Percentiles rank a stretch among this genome's conserved stretches.
Conservation (phyloP, 2,113 vertebrate genomes). For the Halichoerus grypus region DNA sequence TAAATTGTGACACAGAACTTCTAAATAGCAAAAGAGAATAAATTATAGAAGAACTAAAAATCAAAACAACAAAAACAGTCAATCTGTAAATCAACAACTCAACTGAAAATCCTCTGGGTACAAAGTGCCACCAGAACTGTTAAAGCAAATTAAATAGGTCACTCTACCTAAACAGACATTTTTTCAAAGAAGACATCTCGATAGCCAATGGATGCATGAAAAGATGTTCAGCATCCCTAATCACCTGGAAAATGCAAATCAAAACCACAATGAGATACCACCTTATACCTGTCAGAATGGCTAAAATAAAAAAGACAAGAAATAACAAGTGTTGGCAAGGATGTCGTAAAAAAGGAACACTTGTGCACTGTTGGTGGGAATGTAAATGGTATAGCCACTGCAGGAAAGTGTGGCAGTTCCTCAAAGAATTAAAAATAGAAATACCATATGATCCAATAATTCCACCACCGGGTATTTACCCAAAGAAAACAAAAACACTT, state of each 20-base stretch:
- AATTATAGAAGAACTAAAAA: neutral
- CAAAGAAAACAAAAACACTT: neutral
- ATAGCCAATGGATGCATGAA: neutral
- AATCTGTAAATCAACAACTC: neutral
- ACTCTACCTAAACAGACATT: neutral
- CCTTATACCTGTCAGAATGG: neutral
- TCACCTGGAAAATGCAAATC: neutral
- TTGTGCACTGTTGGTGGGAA: neutral
- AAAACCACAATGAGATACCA: neutral
- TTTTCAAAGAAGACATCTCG: neutral
- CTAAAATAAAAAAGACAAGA: neutral
- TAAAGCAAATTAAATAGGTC: neutral
- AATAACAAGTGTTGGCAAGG: neutral
- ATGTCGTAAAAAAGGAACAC: neutral
- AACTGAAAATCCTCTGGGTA: neutral
- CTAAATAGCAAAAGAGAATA: neutral
- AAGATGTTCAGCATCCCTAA: neutral
- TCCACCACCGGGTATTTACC: neutral
- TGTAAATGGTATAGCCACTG: neutral
- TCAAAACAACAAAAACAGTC: neutral
- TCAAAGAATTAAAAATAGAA: neutral
- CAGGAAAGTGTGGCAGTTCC: neutral
- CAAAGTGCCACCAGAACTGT: neutral
- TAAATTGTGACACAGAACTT: constrained; percentile 16
- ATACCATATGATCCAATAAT: neutral